These are phyloP conservation scores for Smutsia temminckii DNA, from an alignment of 2,797 vertebrate species.

Conservation along the genomic window DNA sequence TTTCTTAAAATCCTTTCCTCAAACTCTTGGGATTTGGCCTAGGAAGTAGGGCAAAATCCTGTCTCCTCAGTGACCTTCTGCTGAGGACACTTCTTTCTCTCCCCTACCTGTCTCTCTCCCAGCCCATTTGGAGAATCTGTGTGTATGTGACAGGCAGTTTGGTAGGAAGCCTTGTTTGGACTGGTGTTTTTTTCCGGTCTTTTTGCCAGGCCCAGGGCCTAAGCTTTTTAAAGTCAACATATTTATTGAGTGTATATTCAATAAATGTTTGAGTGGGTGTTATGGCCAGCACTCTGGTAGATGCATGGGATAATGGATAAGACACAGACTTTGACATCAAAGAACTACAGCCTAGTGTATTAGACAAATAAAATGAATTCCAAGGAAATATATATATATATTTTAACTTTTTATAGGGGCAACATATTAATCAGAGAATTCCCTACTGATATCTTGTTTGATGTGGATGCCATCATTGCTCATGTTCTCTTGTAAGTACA, in stretches of 20 bases:
- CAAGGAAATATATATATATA: slow-evolving; percentile 45
- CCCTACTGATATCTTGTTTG: slow-evolving; percentile 92
- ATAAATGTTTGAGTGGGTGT: slow-evolving; percentile 9
- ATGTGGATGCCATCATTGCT: slow-evolving; percentile 92
- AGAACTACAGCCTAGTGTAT: background rate
- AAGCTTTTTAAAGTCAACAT: background rate
- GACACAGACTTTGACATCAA: background rate
- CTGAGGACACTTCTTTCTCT: background rate
- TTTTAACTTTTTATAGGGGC: slow-evolving; percentile 84
- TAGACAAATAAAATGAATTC: background rate
- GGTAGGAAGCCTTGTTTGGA: background rate
- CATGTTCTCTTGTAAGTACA: slow-evolving; percentile 96
- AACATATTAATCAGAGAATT: slow-evolving; percentile 90
- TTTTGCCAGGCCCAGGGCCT: background rate
- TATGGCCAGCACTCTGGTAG: background rate
- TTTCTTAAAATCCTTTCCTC: background rate
- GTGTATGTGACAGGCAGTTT: background rate
- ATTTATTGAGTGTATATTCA: background rate
- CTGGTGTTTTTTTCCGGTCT: background rate
- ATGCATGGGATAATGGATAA: background rate
- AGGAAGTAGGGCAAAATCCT: background rate
- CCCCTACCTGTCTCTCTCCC: background rate
- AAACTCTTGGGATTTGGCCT: background rate
- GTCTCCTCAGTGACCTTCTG: background rate
- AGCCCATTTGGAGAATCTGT: background rate